phyloP scores from a whole-genome alignment of 1,140 invertebrate species.

The Drosophila albomicans region DNA sequence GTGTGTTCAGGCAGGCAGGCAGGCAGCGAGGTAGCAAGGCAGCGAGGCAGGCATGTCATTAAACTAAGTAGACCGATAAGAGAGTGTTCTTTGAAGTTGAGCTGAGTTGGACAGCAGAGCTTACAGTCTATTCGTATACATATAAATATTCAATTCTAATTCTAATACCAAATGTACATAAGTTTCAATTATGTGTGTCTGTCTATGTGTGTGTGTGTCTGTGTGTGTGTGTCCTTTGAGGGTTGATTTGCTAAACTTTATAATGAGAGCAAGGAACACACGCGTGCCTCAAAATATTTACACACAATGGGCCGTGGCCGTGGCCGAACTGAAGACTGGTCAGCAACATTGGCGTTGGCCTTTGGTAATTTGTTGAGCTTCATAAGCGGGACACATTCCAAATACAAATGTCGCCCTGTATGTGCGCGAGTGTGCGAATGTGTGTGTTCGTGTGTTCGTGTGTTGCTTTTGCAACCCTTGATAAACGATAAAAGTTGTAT shows the following conservation, averaged over 20 bases:
- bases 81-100: conserved; percentile 40
- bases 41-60: conserved; percentile 19
- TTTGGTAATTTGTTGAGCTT: conserved; percentile 80
- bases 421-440: too few species aligned
- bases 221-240: conserved; percentile 32
- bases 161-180: conserved; percentile 52
- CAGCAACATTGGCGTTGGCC: conserved; percentile 67
- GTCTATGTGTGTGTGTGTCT: neutral
- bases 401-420: conserved; percentile 3
- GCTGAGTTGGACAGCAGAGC: neutral
- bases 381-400: conserved; percentile 41
- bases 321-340: conserved; percentile 41
- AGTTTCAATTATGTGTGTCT: conserved; percentile 40
- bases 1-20: neutral
- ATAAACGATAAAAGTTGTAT: conserved; percentile 36
- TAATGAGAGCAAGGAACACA: conserved; percentile 82
- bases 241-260: conserved; percentile 70
- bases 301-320: conserved; percentile 74
- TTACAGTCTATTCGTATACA: neutral
- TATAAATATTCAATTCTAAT: conserved; percentile 49
- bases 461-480: conserved; percentile 57
- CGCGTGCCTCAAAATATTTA: conserved; percentile 83
- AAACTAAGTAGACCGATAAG: conserved; percentile 35
- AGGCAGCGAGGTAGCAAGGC: neutral
- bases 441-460: neutral